Evolutionary conservation across 2,113 vertebrate genomes (phyloP), one percentile per base, ranked within the genome.

Genomic region (Neodontobutis hainanensis): DNA sequence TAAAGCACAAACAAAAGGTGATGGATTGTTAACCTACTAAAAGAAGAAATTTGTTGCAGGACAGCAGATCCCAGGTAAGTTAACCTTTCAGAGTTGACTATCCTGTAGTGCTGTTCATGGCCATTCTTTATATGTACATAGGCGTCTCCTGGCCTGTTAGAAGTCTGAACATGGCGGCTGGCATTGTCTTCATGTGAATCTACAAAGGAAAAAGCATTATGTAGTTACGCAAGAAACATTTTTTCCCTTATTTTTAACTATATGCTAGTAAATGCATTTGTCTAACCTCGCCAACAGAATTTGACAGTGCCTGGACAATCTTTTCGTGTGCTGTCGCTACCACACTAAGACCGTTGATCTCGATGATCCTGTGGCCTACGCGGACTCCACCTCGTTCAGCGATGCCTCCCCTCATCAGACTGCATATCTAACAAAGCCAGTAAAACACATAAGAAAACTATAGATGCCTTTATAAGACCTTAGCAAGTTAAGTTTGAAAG

Each of bases 151-250:
- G 97, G 55, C 97, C 97, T 0, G 97, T 99, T n/a, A 99, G 95
- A 27, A 99, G 96, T 88, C 97, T 92, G 92, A 98, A 99, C 97
- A 99, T 99, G 82, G 97, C 97, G 0, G 97, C 97, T 7, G 97
- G 97, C 97, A 99, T 99, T 0, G 97, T 99, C 93, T 99, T 99
- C 97, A 99, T 99, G 88, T 99, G 97, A 57, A 99, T 99, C 97
- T 99, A 91, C 61, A 56, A 11, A 47, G 0, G 43, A 80, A 63
- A 58, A 12, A 3, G 19, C 19, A 27, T 27, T 27, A 27, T 27
- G 19, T 3, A 27, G 3, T 27, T 73, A 14, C 55, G 3, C 16
- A 11, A 52, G 38, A 43, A 43, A 1, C 10, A 1, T 43, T 43
- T 27, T 27, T 27, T 27, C 2, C 19, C 19, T 27, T 27, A 27